Evolutionary conservation across 2,113 vertebrate genomes (phyloP).

Genomic region (Urocolius indicus): DNA sequence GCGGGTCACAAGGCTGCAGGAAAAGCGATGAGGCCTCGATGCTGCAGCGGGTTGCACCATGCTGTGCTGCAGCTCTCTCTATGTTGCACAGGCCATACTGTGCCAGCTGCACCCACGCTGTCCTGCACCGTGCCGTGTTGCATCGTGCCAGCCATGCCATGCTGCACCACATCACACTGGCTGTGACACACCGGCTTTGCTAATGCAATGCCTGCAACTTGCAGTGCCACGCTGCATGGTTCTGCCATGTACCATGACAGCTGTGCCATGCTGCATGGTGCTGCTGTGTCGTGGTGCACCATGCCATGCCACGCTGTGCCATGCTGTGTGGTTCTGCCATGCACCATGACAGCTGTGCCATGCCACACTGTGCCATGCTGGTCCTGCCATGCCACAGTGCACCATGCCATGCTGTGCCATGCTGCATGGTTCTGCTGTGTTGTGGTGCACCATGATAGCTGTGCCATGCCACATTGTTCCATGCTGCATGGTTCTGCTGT

Average conservation of each 20-base stretch:
- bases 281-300: too few species aligned
- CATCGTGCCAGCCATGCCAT: neutral
- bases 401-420: rapidly evolving
- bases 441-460: too few species aligned
- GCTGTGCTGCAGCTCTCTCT: too few species aligned
- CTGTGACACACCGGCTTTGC: too few species aligned
- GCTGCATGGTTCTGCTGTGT: neutral
- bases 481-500: rapidly evolving
- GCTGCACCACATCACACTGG: too few species aligned
- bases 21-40: rapidly evolving
- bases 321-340: rapidly evolving
- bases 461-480: neutral
- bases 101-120: too few species aligned
- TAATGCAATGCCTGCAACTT: too few species aligned
- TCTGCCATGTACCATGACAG: too few species aligned
- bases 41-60: neutral
- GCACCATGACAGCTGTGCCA: neutral
- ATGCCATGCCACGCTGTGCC: too few species aligned
- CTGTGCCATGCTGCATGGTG: too few species aligned
- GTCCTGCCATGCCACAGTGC: rapidly evolving
- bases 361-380: rapidly evolving
- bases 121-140: too few species aligned
- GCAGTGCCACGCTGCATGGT: neutral
- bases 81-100: rapidly evolving
- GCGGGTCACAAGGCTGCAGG: neutral